These are phyloP conservation scores for Falcunculus frontatus DNA, from an alignment of 2,113 vertebrate genomes.

Conservation along the genomic window DNA sequence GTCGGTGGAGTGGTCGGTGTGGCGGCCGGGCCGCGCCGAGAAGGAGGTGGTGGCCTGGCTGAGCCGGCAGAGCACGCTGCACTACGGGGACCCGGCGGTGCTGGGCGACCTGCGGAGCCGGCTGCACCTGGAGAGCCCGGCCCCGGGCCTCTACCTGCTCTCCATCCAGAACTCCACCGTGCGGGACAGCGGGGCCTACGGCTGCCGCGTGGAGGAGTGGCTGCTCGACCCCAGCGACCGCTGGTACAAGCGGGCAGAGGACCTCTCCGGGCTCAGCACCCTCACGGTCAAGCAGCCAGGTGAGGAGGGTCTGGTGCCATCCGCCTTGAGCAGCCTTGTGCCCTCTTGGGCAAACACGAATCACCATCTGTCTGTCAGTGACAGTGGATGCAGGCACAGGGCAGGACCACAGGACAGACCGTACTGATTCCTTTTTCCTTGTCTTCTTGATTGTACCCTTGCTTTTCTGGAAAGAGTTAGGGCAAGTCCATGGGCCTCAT, in stretches of 20 bases:
- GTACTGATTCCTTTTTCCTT: not conserved
- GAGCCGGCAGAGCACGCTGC: constrained; percentile 74
- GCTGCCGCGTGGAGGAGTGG: constrained; percentile 86
- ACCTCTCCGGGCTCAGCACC: constrained; percentile 79
- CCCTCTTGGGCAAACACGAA: accelerated
- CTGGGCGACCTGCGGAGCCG: constrained; percentile 78
- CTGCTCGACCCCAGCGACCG: constrained; percentile 81
- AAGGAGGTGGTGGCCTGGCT: constrained; percentile 81
- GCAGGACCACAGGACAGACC: not conserved
- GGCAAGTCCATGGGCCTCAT: not conserved
- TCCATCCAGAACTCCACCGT: constrained; percentile 82
- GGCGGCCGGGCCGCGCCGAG: constrained; percentile 73
- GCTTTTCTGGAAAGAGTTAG: not conserved
- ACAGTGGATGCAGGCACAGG: accelerated
- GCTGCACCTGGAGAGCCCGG: constrained; percentile 83
- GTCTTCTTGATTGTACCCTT: not conserved
- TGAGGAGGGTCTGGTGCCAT: constrained; percentile 9
- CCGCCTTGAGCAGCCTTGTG: not conserved
- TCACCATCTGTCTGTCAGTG: not conserved
- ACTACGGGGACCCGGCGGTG: constrained; percentile 67
- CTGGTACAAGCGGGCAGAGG: constrained; percentile 88
- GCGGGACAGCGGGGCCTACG: constrained; percentile 82
- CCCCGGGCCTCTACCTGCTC: constrained; percentile 80
- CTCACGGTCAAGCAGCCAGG: constrained; percentile 85
- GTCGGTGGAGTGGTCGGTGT: constrained; percentile 85